Conservation (phyloP, 2,113 vertebrate species). For the Rattus rattus region DNA sequence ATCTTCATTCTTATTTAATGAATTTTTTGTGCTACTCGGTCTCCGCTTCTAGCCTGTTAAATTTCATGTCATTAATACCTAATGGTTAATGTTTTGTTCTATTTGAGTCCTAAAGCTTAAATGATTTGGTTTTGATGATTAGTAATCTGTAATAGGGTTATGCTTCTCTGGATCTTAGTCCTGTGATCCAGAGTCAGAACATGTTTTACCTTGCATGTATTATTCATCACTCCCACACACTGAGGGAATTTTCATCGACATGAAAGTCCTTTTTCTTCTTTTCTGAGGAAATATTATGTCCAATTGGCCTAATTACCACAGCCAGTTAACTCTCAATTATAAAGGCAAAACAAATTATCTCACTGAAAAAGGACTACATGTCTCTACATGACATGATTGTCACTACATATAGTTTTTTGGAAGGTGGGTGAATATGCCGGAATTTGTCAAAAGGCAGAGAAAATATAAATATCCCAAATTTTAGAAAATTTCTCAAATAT, state of each 20-base stretch:
- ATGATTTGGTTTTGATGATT: slow-evolving; percentile 53
- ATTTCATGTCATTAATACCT: slow-evolving; percentile 63
- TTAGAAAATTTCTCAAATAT: not conserved
- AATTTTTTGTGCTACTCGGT: slow-evolving; percentile 36
- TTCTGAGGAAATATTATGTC: slow-evolving; percentile 61
- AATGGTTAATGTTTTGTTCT: slow-evolving; percentile 70
- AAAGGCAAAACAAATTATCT: slow-evolving; percentile 66
- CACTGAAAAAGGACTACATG: slow-evolving; percentile 45
- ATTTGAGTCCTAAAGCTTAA: slow-evolving; percentile 53
- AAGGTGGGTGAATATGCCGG: slow-evolving; percentile 1
- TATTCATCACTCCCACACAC: slow-evolving; percentile 69
- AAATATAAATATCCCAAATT: slow-evolving; percentile 8
- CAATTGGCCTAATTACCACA: slow-evolving; percentile 69
- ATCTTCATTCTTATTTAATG: slow-evolving; percentile 24
- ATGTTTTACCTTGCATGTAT: slow-evolving; percentile 68
- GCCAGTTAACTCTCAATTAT: slow-evolving; percentile 72
- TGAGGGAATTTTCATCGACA: slow-evolving; percentile 61
- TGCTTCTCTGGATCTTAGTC: slow-evolving; percentile 32
- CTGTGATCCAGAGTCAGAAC: slow-evolving; percentile 54
- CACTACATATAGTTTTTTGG: not conserved
- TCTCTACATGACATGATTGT: slow-evolving; percentile 22
- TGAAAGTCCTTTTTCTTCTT: slow-evolving; percentile 68
- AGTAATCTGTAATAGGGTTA: slow-evolving; percentile 10
- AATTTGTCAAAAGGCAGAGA: not conserved
- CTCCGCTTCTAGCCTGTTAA: slow-evolving; percentile 51